Evolutionary conservation across 2,888 invertebrate genomes (phyloP), one percentile per base, ranked within the genome.

Genomic region (Bombylius discolor): DNA sequence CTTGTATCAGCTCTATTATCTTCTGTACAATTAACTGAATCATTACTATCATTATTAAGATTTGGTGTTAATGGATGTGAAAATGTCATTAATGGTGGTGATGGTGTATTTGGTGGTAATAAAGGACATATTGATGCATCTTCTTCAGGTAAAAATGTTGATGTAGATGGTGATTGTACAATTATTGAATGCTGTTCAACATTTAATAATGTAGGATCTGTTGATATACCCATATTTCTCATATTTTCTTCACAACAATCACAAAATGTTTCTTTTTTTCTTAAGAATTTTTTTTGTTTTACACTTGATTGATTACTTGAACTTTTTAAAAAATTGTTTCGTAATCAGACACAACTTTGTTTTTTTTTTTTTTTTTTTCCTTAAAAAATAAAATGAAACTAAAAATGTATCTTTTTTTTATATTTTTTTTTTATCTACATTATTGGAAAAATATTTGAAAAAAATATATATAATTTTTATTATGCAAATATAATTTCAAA

Each of bases 51-150:
- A 61, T 78, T 77, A 60, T 63, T 71, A 64, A 76, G 75, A 67
- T 76, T 79, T 56, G 80, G 79, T 7, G 80, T 78, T 1, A 81
- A 69, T 33, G 81, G 81, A 67, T 81, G 81, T 56, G 79, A 78
- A 61, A 80, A 79, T 55, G 80, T 79, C 51, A 78, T 69, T 13
- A 77, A 76, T 12, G 77, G 77, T n/a, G 81, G 78, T 1, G 81
- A 81, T 51, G 80, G 80, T 7, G 82, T 82, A 36, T 81, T 82
- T 49, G 71, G 70, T 31, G 79, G 76, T 47, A 85, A 68, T 47
- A 84, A 72, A 48, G 83, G 78, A 66, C 82, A 84, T 63, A 81
- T 84, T 52, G 85, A 84, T 3, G 82, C 81, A 63, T 81, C 79
- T 60, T 84, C 84, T 58, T 82, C 84, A 47, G 71, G 70, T 42